These are phyloP conservation scores for Syngnathus typhle DNA, from an alignment of 2,113 vertebrate genomes.

Conservation along the genomic window DNA sequence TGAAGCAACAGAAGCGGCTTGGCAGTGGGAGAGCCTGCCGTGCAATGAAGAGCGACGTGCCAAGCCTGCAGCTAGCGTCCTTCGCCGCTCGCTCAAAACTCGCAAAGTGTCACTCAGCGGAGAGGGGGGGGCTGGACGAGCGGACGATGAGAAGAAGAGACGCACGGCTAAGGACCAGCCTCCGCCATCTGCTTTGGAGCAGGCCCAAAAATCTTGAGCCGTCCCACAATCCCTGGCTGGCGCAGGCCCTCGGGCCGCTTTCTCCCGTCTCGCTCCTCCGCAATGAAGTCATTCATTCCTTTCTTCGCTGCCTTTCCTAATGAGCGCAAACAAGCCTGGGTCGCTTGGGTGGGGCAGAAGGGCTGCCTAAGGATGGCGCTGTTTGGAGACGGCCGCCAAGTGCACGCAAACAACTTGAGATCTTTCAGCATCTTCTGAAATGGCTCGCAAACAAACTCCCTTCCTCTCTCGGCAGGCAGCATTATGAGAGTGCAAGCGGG, in stretches of 20 bases:
- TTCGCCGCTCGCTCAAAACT: constrained; percentile 60
- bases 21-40: constrained; percentile 56
- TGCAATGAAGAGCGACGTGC: constrained; percentile 64
- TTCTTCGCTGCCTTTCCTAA: constrained; percentile 99
- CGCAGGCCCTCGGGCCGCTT: constrained; percentile 75
- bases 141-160: constrained; percentile 99
- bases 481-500: no score
- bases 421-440: no score
- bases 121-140: constrained; percentile 30
- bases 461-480: no score
- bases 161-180: constrained; percentile 71
- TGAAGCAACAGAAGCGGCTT: constrained; percentile 59
- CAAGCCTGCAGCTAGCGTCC: constrained; percentile 63
- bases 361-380: no score
- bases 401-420: no score
- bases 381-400: constrained; percentile 52
- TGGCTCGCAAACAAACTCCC: no score
- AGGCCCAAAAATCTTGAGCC: constrained; percentile 95
- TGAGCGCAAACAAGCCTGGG: constrained; percentile 99
- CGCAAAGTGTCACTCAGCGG: constrained; percentile 37
- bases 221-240: constrained; percentile 98
- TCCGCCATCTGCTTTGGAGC: constrained; percentile 98
- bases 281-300: constrained; percentile 99
- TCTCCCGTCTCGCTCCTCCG: constrained; percentile 89
- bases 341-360: constrained; percentile 73